Conservation (phyloP, 2,797 vertebrate species). For the Chrosomus eos region DNA sequence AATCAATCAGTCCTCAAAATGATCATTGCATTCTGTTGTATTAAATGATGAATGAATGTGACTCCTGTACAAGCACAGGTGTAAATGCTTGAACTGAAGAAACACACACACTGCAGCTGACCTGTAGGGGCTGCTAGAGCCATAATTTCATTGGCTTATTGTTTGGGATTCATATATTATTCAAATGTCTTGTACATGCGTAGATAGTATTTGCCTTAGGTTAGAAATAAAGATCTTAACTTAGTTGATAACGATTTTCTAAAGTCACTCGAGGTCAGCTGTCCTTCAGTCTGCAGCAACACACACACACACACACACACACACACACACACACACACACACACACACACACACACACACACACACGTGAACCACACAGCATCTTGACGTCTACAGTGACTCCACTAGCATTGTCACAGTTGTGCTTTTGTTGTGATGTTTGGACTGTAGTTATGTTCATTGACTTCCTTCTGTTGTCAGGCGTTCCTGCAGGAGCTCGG, state of each 20-base stretch:
- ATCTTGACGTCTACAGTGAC: not conserved
- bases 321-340: no score
- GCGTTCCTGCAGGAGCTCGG: slow-evolving; percentile 87
- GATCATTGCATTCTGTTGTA: not conserved
- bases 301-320: no score
- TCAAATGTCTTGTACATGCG: not conserved
- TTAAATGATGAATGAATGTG: not conserved
- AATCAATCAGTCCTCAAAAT: not conserved
- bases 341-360: no score
- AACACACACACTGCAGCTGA: not conserved
- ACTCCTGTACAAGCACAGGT: not conserved
- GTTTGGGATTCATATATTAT: not conserved
- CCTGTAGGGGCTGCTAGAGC: slow-evolving; percentile 39
- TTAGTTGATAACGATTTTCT: not conserved
- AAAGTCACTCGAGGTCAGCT: not conserved
- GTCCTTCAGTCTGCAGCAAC: not conserved
- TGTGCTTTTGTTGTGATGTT: not conserved
- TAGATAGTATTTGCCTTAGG: not conserved
- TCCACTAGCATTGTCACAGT: slow-evolving; percentile 35
- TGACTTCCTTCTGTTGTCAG: slow-evolving; percentile 66
- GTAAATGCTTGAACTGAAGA: not conserved
- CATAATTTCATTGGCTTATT: not conserved
- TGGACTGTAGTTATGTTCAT: not conserved
- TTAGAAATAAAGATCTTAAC: not conserved
- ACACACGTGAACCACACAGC: not conserved